Conservation (phyloP, 2,888 invertebrate genomes). For the Erpobdella octoculata region DNA sequence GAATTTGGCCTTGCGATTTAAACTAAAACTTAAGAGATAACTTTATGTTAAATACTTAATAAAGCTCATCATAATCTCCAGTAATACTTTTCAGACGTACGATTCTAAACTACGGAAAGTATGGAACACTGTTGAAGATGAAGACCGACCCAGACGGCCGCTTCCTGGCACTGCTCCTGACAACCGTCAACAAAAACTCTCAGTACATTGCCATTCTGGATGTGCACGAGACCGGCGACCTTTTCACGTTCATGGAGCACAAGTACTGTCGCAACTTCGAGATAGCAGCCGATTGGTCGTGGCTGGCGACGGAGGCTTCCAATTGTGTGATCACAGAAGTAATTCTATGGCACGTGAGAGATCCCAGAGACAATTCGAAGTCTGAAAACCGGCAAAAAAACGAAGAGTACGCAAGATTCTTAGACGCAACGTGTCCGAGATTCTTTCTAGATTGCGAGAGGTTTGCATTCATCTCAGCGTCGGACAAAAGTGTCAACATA, state of each 20-base stretch:
- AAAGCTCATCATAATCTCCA: too few species aligned
- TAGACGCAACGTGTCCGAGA: conserved; percentile 8
- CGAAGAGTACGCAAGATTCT: conserved; percentile 1
- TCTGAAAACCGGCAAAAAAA: neutral
- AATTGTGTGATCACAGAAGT: neutral
- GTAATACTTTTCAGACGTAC: neutral
- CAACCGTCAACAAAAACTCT: conserved; percentile 18
- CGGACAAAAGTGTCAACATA: neutral
- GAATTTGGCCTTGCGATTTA: too few species aligned
- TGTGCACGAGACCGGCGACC: conserved; percentile 9
- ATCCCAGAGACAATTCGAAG: neutral
- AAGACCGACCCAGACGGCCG: conserved; percentile 32
- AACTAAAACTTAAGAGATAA: too few species aligned
- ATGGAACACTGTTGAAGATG: conserved; percentile 37
- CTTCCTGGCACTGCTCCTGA: conserved; percentile 35
- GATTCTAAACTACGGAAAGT: conserved; percentile 37
- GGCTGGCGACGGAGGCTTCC: conserved; percentile 12
- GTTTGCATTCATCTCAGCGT: conserved; percentile 2
- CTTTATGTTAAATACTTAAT: too few species aligned
- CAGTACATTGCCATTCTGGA: conserved; percentile 33
- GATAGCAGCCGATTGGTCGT: conserved; percentile 19
- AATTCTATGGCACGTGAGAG: conserved; percentile 15
- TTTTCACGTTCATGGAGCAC: conserved; percentile 27
- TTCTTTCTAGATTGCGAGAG: conserved; percentile 11
- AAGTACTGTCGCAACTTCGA: conserved; percentile 27